A percentile compares a stretch with the other conserved stretches of the same genome.
Conservation (phyloP, 1,140 invertebrate genomes). For the Sitodiplosis mosellana region DNA sequence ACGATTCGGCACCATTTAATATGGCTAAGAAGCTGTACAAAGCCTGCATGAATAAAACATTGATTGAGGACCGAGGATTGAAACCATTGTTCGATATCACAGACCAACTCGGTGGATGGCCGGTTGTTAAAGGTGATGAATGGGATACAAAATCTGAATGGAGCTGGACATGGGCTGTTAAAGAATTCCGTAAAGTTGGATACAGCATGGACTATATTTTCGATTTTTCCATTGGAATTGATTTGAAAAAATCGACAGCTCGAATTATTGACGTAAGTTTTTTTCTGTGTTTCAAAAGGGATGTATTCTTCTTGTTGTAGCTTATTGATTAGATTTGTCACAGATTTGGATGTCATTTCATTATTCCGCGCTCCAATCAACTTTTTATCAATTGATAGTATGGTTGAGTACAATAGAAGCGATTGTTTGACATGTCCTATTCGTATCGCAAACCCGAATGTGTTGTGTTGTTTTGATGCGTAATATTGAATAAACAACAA, state of each 20-base stretch:
- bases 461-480: too few species aligned
- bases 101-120: constrained; percentile 73
- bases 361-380: too few species aligned
- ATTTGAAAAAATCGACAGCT: constrained; percentile 76
- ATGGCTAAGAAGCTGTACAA: constrained; percentile 61
- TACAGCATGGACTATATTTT: constrained; percentile 82
- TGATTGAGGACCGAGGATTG: constrained; percentile 54
- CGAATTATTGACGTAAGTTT: constrained; percentile 69
- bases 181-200: constrained; percentile 55
- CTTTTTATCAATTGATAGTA: too few species aligned
- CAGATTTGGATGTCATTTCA: too few species aligned
- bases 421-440: too few species aligned
- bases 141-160: constrained; percentile 54
- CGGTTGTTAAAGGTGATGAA: constrained; percentile 53
- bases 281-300: too few species aligned
- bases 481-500: too few species aligned
- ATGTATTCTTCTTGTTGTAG: too few species aligned
- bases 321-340: too few species aligned
- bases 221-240: constrained; percentile 77
- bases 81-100: constrained; percentile 49
- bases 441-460: too few species aligned
- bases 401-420: too few species aligned
- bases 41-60: constrained; percentile 66
- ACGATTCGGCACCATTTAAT: constrained; percentile 52
- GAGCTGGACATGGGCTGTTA: constrained; percentile 66